phyloP scores from a whole-genome alignment of 2,888 invertebrate genomes.

The Diarsia dahlii region DNA sequence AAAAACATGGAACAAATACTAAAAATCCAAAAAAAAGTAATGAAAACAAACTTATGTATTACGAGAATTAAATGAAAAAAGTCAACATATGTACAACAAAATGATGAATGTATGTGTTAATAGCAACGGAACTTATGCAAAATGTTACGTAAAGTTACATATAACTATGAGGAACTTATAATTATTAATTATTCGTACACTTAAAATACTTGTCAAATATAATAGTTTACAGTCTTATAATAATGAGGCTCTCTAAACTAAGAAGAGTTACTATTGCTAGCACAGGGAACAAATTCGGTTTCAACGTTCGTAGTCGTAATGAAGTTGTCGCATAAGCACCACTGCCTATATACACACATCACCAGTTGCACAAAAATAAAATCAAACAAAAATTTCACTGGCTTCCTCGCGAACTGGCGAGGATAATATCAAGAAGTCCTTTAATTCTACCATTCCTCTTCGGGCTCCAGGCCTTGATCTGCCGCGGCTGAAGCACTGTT shows the following conservation, averaged over 20 bases:
- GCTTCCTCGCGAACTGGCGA: conserved; percentile 46
- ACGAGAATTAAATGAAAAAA: conserved; percentile 66
- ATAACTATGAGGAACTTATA: conserved; percentile 64
- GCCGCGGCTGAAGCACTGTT: conserved; percentile 75
- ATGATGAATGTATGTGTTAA: conserved; percentile 75
- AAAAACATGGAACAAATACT: conserved; percentile 59
- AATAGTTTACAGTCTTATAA: conserved; percentile 71
- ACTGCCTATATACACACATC: conserved; percentile 78
- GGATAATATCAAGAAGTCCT: conserved; percentile 73
- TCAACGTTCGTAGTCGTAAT: conserved; percentile 34
- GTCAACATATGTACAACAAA: conserved; percentile 81
- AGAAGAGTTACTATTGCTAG: conserved; percentile 48
- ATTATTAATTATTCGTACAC: conserved; percentile 67
- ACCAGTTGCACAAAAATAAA: conserved; percentile 77
- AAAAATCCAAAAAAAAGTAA: conserved; percentile 57
- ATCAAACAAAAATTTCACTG: conserved; percentile 64
- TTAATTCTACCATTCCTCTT: conserved; percentile 89
- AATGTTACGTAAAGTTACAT: conserved; percentile 45
- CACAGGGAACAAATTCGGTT: conserved; percentile 63
- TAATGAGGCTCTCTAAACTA: conserved; percentile 58
- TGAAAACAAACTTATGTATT: conserved; percentile 65
- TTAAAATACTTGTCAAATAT: conserved; percentile 76
- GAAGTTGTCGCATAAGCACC: conserved; percentile 78
- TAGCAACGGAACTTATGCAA: conserved; percentile 78
- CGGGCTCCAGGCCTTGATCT: conserved; percentile 85